Conservation (phyloP, 2,797 vertebrate genomes). For the Catharus ustulatus region DNA sequence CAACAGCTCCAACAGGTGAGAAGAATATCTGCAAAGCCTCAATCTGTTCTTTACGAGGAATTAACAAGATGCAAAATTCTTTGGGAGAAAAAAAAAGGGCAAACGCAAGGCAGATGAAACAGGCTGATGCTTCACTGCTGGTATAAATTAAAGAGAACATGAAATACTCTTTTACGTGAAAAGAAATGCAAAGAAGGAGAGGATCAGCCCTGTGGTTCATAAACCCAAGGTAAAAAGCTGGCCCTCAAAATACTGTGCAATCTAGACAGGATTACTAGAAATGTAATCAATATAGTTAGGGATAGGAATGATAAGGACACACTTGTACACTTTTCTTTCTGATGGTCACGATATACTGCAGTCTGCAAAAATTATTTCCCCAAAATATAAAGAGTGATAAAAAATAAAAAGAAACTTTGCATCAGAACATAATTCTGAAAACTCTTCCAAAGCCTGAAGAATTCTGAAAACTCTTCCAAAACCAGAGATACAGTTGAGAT, state of each 20-base stretch:
- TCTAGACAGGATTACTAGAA: not conserved
- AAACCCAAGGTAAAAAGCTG: not conserved
- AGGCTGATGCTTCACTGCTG: not conserved
- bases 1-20: not conserved
- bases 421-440: constrained; percentile 38
- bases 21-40: not conserved
- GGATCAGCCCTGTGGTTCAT: not conserved
- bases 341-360: not conserved
- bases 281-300: not conserved
- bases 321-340: not conserved
- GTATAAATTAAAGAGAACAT: not conserved
- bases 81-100: not conserved
- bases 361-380: not conserved
- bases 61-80: not conserved
- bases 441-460: constrained; percentile 29
- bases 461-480: constrained; percentile 46
- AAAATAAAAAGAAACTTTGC: constrained; percentile 44
- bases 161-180: not conserved
- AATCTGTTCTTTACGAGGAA: not conserved
- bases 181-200: not conserved
- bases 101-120: not conserved
- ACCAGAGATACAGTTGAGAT: constrained; percentile 39
- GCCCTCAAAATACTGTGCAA: not conserved
- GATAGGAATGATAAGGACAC: not conserved
- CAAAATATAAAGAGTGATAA: constrained; percentile 8